These are phyloP conservation scores for Capromys pilorides DNA, from an alignment of 2,797 vertebrate genomes.

Conservation along the genomic window DNA sequence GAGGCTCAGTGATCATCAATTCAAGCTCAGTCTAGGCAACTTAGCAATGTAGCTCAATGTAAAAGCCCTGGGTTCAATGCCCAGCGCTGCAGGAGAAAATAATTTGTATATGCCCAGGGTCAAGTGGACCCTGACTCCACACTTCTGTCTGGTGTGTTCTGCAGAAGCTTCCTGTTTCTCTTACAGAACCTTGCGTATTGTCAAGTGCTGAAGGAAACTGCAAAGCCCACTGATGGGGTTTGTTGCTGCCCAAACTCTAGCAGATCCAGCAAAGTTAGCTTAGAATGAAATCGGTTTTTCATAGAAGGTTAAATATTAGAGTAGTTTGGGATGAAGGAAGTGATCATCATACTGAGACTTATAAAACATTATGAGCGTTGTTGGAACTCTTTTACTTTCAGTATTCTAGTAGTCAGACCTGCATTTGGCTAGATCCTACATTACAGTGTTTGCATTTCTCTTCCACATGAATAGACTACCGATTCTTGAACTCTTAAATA, in stretches of 20 bases:
- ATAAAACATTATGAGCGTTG: not conserved
- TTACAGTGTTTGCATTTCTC: not conserved
- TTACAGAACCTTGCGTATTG: not conserved
- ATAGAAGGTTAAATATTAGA: not conserved
- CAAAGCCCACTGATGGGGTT: not conserved
- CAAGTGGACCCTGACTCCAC: not conserved
- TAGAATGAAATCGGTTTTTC: slow-evolving; percentile 33
- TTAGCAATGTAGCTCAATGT: not conserved
- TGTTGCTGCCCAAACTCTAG: not conserved
- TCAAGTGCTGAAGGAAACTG: not conserved
- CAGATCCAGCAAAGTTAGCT: not conserved
- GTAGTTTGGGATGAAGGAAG: not conserved
- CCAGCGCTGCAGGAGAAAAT: not conserved
- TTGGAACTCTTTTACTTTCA: not conserved
- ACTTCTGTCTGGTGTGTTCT: not conserved
- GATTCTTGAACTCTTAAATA: not conserved
- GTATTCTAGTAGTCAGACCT: not conserved
- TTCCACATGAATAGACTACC: not conserved
- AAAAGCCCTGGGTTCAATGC: not conserved
- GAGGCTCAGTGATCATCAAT: not conserved
- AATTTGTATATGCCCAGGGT: not conserved
- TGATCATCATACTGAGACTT: not conserved
- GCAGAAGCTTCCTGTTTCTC: not conserved
- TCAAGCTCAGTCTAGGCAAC: not conserved
- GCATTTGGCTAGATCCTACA: not conserved